Evolutionary conservation across 2,113 vertebrate genomes (phyloP).

Genomic region (Notarius quadriscutis): DNA sequence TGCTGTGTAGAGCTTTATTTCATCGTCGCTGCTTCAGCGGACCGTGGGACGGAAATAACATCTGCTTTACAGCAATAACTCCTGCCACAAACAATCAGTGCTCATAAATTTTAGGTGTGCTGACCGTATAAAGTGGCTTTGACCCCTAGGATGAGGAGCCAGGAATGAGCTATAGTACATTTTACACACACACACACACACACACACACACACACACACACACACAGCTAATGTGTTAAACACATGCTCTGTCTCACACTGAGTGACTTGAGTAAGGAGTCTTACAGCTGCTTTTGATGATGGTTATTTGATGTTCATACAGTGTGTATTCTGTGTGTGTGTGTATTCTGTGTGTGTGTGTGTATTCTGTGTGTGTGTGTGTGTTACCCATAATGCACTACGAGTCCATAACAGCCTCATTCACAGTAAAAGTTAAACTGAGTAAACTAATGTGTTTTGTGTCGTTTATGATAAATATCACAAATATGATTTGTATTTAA

Average conservation of each 20-base stretch:
- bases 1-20: not conserved
- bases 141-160: slow-evolving; percentile 62
- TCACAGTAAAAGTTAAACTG: not conserved
- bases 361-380: too few relatives aligned
- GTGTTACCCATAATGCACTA: too few relatives aligned
- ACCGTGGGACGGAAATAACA: slow-evolving; percentile 14
- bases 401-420: too few relatives aligned
- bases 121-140: slow-evolving; percentile 68
- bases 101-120: slow-evolving; percentile 59
- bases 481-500: not conserved
- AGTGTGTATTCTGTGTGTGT: too few relatives aligned
- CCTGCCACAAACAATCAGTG: slow-evolving; percentile 55
- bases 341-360: too few relatives aligned
- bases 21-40: slow-evolving; percentile 14
- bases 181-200: slow-evolving; percentile 57
- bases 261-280: not conserved
- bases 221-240: slow-evolving; percentile 30
- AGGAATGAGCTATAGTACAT: slow-evolving; percentile 64
- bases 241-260: not conserved
- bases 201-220: slow-evolving; percentile 34
- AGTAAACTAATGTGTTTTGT: not conserved
- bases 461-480: not conserved
- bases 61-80: slow-evolving; percentile 25
- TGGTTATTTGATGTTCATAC: too few relatives aligned
- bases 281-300: not conserved